phyloP scores from a whole-genome alignment of 2,113 vertebrate species.

The Pollimyrus isidori region DNA sequence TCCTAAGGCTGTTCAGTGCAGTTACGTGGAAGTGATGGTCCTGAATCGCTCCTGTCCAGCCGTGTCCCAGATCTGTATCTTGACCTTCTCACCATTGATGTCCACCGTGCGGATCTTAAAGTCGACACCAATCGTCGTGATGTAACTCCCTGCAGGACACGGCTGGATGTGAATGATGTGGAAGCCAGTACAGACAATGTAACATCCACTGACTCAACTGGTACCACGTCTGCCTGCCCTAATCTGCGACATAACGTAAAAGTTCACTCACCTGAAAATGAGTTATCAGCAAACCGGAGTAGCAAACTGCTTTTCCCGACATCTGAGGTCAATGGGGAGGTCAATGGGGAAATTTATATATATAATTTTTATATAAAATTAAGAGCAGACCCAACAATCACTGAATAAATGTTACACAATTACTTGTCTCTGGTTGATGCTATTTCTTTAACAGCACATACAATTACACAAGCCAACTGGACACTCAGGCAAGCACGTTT shows the following conservation, averaged over 20 bases:
- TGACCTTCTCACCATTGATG: constrained; percentile 68
- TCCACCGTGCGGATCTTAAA: constrained; percentile 74
- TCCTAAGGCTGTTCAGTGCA: not conserved
- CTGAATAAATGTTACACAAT: not conserved
- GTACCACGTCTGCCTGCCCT: not conserved
- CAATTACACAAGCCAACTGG: not conserved
- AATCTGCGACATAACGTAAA: not conserved
- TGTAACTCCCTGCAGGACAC: constrained; percentile 62
- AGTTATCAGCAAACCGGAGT: constrained; percentile 72
- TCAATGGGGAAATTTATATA: constrained; percentile 6
- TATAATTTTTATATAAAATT: not conserved
- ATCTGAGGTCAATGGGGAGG: constrained; percentile 48
- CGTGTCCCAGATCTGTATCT: constrained; percentile 77
- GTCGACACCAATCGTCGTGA: constrained; percentile 75
- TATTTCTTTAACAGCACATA: not conserved
- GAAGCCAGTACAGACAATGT: not conserved
- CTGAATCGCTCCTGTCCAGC: constrained; percentile 72
- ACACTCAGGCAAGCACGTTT: not conserved
- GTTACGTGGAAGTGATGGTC: constrained; percentile 74
- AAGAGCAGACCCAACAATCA: not conserved
- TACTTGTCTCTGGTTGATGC: not conserved
- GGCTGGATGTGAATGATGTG: not conserved
- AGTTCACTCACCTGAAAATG: constrained; percentile 65
- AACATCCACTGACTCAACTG: not conserved
- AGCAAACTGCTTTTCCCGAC: constrained; percentile 77